These are phyloP conservation scores for Stegostoma tigrinum DNA, from an alignment of 2,113 vertebrate genomes.

Conservation along the genomic window DNA sequence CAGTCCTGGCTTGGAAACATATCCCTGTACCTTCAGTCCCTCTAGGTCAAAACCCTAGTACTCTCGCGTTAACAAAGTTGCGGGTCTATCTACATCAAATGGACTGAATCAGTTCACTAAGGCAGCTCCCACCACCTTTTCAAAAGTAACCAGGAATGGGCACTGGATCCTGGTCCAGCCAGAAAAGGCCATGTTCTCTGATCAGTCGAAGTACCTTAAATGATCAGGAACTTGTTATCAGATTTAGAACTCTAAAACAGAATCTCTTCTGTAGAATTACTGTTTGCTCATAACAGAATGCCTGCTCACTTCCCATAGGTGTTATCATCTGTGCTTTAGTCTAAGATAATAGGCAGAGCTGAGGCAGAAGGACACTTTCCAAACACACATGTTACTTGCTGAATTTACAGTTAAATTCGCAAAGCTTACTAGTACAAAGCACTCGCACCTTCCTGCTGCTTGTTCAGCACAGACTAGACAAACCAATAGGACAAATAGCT, in stretches of 20 bases:
- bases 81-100: too few relatives aligned
- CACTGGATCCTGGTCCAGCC: too few relatives aligned
- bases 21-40: too few relatives aligned
- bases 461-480: neutral
- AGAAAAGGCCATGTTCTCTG: neutral
- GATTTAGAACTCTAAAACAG: neutral
- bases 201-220: neutral
- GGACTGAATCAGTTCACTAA: too few relatives aligned
- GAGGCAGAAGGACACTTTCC: neutral
- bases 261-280: neutral
- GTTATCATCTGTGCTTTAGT: neutral
- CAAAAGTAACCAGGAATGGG: too few relatives aligned
- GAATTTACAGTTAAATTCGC: neutral
- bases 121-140: too few relatives aligned
- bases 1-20: too few relatives aligned
- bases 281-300: neutral
- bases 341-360: neutral
- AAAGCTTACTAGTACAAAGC: neutral
- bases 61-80: too few relatives aligned
- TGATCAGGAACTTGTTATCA: neutral
- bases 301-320: neutral
- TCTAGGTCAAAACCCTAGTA: too few relatives aligned
- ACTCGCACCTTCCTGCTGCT: neutral
- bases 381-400: too few relatives aligned
- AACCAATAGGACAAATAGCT: neutral